phyloP scores from a whole-genome alignment of 2,797 vertebrate species.

The Myiotriccus ornatus region DNA sequence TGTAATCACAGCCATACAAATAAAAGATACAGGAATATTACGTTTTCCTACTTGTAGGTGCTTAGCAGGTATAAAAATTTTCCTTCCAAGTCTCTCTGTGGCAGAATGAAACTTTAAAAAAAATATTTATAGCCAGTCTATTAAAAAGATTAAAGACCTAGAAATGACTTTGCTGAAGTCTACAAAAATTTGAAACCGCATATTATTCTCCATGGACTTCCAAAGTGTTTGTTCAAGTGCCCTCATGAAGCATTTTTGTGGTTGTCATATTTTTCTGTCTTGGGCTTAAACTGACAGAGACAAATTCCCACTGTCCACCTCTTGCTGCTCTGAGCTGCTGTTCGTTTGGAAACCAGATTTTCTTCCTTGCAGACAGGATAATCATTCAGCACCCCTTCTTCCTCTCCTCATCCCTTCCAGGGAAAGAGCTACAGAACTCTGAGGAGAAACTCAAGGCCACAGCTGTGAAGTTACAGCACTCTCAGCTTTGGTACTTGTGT shows the following conservation, averaged over 20 bases:
- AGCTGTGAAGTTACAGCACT: background rate
- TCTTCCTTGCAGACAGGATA: background rate
- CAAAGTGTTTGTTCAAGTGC: background rate
- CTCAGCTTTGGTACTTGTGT: background rate
- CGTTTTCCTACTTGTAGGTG: background rate
- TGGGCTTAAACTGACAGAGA: background rate
- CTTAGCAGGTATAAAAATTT: background rate
- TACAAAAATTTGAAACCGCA: background rate
- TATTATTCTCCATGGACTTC: background rate
- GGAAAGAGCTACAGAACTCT: background rate
- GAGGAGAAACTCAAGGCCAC: background rate
- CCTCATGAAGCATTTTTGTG: background rate
- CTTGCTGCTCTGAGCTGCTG: background rate
- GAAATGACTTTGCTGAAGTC: background rate
- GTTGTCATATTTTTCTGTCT: background rate
- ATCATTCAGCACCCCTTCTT: background rate
- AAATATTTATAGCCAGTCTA: background rate
- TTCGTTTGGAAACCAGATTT: constrained; percentile 11
- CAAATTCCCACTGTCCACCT: background rate
- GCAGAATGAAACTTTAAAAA: background rate
- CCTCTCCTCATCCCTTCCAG: background rate
- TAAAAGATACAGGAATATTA: background rate
- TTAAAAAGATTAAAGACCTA: constrained; percentile 32
- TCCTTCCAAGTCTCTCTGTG: background rate
- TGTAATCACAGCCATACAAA: background rate